Evolutionary conservation across 2,888 invertebrate species (phyloP).

Genomic region (Cheilosia vernalis): DNA sequence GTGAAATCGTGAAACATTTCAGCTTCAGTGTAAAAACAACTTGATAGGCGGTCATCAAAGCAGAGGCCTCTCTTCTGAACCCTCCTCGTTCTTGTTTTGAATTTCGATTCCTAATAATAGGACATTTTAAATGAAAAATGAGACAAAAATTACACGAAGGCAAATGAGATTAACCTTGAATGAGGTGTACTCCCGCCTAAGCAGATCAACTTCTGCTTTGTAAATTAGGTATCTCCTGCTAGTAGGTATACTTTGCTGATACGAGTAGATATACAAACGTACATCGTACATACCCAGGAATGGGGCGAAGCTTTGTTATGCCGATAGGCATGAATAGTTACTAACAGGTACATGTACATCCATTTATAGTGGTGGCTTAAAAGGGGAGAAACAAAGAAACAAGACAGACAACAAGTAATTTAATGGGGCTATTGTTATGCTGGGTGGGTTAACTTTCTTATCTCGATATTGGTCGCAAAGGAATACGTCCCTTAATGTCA

Average conservation of each 20-base stretch:
- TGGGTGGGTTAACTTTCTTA: constrained; percentile 37
- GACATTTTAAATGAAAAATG: constrained; percentile 51
- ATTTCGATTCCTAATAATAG: constrained; percentile 42
- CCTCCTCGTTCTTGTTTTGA: constrained; percentile 30
- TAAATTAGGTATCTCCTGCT: constrained; percentile 1
- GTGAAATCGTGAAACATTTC: too few relatives aligned
- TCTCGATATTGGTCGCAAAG: constrained; percentile 41
- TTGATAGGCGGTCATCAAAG: constrained; percentile 1
- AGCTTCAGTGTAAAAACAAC: too few relatives aligned
- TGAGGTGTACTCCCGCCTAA: constrained; percentile 15
- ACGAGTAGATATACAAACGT: not conserved
- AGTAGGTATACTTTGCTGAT: too few relatives aligned
- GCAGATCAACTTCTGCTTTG: not conserved
- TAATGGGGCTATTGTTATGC: constrained; percentile 50
- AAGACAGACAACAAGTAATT: constrained; percentile 56
- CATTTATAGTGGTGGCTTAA: not conserved
- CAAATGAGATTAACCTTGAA: constrained; percentile 40
- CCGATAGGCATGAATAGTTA: not conserved
- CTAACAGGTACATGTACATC: not conserved
- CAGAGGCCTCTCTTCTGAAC: constrained; percentile 1
- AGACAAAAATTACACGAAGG: not conserved
- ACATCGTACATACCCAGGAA: not conserved
- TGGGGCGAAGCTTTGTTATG: too few relatives aligned
- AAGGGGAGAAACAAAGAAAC: constrained; percentile 19
- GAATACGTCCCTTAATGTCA: constrained; percentile 50